phyloP scores from a whole-genome alignment of 2,113 vertebrate species.

The Mirounga angustirostris region DNA sequence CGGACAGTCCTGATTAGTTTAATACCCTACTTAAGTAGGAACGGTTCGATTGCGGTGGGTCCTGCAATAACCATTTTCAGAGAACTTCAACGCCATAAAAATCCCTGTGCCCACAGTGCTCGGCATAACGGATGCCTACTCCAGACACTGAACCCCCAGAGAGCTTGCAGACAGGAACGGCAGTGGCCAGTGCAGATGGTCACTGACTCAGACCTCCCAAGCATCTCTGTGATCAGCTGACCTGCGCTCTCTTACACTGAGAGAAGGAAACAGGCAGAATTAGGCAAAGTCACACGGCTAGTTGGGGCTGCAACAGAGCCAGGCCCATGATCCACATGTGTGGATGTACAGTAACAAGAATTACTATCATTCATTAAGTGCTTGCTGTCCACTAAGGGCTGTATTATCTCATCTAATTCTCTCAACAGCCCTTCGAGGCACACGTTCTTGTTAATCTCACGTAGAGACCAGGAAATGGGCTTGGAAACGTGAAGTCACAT shows the following conservation, averaged over 20 bases:
- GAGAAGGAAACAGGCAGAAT: neutral
- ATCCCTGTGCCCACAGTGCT: accelerated
- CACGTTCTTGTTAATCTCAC: neutral
- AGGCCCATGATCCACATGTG: too few relatives aligned
- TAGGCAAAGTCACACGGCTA: neutral
- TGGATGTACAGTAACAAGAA: accelerated
- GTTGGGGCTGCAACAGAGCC: neutral
- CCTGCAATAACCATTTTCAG: neutral
- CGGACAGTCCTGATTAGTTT: neutral
- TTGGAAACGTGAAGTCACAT: neutral
- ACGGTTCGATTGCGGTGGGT: neutral
- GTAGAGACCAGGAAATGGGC: neutral
- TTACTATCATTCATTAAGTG: neutral
- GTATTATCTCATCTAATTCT: neutral
- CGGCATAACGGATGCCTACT: neutral
- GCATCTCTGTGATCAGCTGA: neutral
- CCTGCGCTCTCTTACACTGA: neutral
- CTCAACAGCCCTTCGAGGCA: neutral
- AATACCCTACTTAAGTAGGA: neutral
- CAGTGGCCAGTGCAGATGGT: neutral
- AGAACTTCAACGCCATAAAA: neutral
- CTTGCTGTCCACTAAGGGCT: neutral
- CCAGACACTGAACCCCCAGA: accelerated
- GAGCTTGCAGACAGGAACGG: accelerated
- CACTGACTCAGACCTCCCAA: neutral